Evolutionary conservation across 2,113 vertebrate species (phyloP).

Genomic region (Hepsetus odoe): DNA sequence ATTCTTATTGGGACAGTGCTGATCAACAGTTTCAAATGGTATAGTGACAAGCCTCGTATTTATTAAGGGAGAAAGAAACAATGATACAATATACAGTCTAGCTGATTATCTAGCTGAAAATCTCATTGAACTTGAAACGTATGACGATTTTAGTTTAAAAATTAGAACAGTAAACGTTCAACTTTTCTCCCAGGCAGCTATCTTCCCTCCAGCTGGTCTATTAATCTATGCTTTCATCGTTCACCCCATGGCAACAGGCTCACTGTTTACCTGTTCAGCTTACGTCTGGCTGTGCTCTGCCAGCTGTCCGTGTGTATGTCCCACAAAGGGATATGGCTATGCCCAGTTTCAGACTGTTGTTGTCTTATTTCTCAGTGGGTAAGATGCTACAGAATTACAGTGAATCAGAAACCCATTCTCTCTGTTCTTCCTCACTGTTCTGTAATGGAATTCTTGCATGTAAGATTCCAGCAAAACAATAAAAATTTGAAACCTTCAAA

Average conservation of each 20-base stretch:
- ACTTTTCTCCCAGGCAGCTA: constrained; percentile 7
- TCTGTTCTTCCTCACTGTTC: constrained; percentile 3
- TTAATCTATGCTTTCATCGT: constrained; percentile 30
- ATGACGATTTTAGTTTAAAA: constrained; percentile 36
- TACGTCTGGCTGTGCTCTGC: constrained; percentile 8
- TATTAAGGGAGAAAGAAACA: not conserved
- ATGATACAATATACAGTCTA: no score
- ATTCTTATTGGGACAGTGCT: not conserved
- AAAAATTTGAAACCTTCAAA: constrained; percentile 2
- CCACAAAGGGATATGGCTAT: not conserved
- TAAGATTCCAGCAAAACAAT: not conserved
- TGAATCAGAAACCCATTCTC: not conserved
- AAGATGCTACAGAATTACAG: constrained; percentile 3
- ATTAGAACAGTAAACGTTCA: constrained; percentile 24
- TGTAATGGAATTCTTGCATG: constrained; percentile 7
- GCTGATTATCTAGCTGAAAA: no score
- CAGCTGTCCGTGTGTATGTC: constrained; percentile 9
- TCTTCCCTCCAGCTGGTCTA: constrained; percentile 30
- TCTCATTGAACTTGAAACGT: not conserved
- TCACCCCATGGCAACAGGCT: not conserved
- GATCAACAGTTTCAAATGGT: not conserved
- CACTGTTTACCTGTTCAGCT: constrained; percentile 29
- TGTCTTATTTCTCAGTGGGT: constrained; percentile 30
- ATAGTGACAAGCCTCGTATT: not conserved
- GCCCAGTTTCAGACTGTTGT: constrained; percentile 26